A percentile compares a stretch with the other conserved stretches of the same genome.
Conservation (phyloP, 1,140 invertebrate species). For the Aphelenchoides fujianensis region DNA sequence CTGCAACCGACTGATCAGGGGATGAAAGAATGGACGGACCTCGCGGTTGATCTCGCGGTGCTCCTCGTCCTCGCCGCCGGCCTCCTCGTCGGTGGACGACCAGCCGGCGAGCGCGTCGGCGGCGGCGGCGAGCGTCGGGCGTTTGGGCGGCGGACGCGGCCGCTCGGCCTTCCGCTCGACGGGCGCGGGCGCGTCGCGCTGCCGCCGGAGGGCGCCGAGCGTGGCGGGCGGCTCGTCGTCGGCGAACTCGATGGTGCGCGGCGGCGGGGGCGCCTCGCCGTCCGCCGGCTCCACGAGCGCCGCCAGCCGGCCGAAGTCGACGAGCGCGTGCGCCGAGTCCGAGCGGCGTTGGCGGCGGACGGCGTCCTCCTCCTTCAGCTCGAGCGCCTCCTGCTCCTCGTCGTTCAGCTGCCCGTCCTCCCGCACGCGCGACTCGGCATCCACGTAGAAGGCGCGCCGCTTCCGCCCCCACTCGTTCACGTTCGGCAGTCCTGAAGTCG, state of each 20-base stretch:
- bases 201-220: background rate
- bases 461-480: conserved; percentile 25
- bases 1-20: conserved; percentile 14
- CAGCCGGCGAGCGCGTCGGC: background rate
- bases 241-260: background rate
- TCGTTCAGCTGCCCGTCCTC: conserved; percentile 20
- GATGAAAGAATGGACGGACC: conserved; percentile 5
- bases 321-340: conserved; percentile 6
- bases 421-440: background rate
- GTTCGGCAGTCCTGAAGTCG: conserved; percentile 10
- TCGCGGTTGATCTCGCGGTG: conserved; percentile 23
- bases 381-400: conserved; percentile 24
- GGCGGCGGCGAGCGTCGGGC: background rate
- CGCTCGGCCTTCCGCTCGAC: background rate
- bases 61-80: background rate
- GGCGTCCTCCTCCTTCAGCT: conserved; percentile 27
- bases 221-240: background rate
- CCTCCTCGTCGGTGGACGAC: conserved; percentile 9
- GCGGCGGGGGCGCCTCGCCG: conserved; percentile 4
- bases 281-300: conserved; percentile 1
- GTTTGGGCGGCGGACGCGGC: background rate
- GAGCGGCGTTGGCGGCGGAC: conserved; percentile 15
- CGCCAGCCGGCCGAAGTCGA: background rate
- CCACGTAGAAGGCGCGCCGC: conserved; percentile 19
- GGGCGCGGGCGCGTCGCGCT: background rate